Percentiles rank a stretch among this genome's conserved stretches.
phyloP scores from a whole-genome alignment of 2,888 invertebrate species.

The Campoletis raptor region DNA sequence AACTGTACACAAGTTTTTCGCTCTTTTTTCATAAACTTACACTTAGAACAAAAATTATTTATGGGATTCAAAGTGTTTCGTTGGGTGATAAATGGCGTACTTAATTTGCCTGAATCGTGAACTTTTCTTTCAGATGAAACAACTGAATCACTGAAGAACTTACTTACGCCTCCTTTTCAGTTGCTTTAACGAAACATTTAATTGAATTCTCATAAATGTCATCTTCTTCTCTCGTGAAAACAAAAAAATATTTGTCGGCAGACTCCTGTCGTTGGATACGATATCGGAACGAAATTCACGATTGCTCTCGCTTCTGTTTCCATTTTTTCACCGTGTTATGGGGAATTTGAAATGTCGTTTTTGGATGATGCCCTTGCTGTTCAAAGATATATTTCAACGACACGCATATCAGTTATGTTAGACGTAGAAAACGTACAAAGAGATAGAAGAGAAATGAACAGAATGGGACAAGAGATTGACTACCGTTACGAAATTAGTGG shows the following conservation, averaged over 20 bases:
- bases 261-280: neutral
- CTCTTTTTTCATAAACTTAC: neutral
- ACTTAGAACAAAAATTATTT: no score
- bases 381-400: constrained; percentile 16
- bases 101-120: no score
- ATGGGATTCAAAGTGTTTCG: no score
- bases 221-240: neutral
- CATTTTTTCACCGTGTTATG: neutral
- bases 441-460: constrained; percentile 35
- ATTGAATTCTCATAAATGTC: no score
- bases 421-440: constrained; percentile 37
- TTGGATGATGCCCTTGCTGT: neutral
- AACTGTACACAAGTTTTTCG: neutral
- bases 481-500: constrained; percentile 81
- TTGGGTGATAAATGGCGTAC: no score
- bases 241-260: neutral
- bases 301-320: neutral
- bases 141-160: neutral
- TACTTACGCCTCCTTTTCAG: neutral
- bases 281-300: neutral
- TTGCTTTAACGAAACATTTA: no score
- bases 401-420: constrained; percentile 16
- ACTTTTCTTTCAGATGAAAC: neutral
- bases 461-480: constrained; percentile 65
- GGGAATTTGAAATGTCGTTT: neutral